Evolutionary conservation across 92 coral and sea anemone species (phyloP).

Genomic region (Zoanthus sansibaricus): DNA sequence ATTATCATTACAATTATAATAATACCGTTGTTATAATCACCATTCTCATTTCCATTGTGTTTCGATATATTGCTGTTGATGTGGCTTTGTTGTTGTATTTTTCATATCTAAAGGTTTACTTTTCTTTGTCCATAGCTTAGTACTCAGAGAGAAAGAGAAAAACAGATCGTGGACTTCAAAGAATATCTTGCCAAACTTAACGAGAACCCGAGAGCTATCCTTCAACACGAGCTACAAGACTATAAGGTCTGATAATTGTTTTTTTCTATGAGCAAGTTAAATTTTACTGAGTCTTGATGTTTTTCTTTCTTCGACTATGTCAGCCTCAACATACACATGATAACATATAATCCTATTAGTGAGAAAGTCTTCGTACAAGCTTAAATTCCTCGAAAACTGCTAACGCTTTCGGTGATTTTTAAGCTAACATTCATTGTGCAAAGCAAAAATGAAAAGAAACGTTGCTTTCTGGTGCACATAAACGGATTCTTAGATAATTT

Average conservation of each 20-base stretch:
- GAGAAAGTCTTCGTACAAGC: too few species aligned
- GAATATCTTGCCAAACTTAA: conserved; percentile 76
- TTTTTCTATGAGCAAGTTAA: neutral
- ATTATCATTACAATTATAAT: neutral
- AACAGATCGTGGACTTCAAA: conserved; percentile 79
- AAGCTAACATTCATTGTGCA: too few species aligned
- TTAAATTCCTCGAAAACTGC: too few species aligned
- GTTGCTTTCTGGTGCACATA: too few species aligned
- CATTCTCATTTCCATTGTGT: neutral
- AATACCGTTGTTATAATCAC: neutral
- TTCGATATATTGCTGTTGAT: neutral
- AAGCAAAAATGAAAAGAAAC: too few species aligned
- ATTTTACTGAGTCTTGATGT: neutral
- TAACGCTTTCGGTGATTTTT: too few species aligned
- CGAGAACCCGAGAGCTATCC: conserved; percentile 65
- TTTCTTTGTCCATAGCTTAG: conserved; percentile 20
- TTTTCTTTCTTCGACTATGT: too few species aligned
- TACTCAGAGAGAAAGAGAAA: conserved; percentile 66
- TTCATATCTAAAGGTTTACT: neutral
- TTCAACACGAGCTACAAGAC: conserved; percentile 74
- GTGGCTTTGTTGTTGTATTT: neutral
- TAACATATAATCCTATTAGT: too few species aligned
- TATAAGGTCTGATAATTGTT: conserved; percentile 63
- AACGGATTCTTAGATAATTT: too few species aligned
- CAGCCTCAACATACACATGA: too few species aligned